These are phyloP conservation scores for Epizoanthus illoricatus DNA, from an alignment of 92 coral and sea anemone species.

Conservation along the genomic window DNA sequence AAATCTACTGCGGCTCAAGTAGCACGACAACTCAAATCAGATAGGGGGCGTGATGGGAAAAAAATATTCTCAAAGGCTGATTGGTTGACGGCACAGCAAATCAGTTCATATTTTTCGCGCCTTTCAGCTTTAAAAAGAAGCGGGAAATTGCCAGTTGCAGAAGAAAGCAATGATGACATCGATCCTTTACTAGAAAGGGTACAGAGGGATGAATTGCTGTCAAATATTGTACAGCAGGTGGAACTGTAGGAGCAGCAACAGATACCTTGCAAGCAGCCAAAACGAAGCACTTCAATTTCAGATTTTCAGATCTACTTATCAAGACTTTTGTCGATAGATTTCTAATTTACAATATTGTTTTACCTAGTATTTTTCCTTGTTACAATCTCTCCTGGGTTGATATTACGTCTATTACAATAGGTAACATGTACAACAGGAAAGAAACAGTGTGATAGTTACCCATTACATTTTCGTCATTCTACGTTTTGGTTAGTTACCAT, in stretches of 20 bases:
- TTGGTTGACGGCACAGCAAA: conserved; percentile 46
- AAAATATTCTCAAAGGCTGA: conserved; percentile 37
- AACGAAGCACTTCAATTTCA: no score
- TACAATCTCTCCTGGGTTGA: no score
- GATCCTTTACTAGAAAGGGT: conserved; percentile 27
- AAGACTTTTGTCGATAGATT: no score
- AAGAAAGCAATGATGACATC: conserved; percentile 9
- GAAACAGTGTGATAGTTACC: no score
- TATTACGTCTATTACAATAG: no score
- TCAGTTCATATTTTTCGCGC: conserved; percentile 44
- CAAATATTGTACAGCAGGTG: conserved; percentile 27
- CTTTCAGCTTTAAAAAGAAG: conserved; percentile 41
- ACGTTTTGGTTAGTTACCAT: no score
- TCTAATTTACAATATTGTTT: no score
- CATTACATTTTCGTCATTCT: no score
- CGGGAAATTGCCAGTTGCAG: conserved; percentile 11
- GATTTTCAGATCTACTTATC: no score
- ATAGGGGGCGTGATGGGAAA: conserved; percentile 9
- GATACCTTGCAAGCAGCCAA: no score
- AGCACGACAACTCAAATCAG: conserved; percentile 30
- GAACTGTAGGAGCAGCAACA: not conserved
- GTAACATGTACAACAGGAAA: no score
- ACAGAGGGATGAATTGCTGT: conserved; percentile 26
- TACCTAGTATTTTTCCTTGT: no score
- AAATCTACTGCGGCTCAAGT: conserved; percentile 48